phyloP scores from a whole-genome alignment of 2,113 vertebrate genomes.

The Glaucomys volans region DNA sequence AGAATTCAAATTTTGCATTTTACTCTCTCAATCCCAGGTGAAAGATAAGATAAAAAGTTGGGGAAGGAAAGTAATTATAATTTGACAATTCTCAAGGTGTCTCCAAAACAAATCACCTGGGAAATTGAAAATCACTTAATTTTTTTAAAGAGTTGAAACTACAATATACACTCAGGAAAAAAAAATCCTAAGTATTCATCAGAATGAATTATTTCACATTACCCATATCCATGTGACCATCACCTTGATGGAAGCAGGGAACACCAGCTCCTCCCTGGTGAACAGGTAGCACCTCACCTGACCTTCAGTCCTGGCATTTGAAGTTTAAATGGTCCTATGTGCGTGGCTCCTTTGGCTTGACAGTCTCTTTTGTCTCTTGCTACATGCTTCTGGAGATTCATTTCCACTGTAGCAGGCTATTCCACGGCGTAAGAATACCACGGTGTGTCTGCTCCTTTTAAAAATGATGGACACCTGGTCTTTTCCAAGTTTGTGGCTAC shows the following conservation, averaged over 20 bases:
- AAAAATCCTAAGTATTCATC: neutral
- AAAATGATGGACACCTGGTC: neutral
- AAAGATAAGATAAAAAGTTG: neutral
- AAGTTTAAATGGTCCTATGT: neutral
- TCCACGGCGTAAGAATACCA: neutral
- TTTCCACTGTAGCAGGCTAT: neutral
- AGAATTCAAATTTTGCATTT: slow-evolving; percentile 45
- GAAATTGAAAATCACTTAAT: neutral
- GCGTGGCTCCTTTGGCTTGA: neutral
- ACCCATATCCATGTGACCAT: neutral
- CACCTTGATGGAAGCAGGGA: neutral
- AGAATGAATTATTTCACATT: neutral
- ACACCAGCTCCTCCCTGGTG: neutral
- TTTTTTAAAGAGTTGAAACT: neutral
- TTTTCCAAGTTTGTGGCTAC: neutral
- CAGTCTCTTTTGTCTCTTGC: neutral
- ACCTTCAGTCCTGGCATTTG: neutral
- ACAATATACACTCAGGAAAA: neutral
- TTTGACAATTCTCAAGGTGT: neutral
- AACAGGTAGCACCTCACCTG: neutral
- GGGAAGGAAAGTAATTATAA: neutral
- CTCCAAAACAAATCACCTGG: slow-evolving; percentile 7
- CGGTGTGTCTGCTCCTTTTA: neutral
- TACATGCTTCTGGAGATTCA: neutral
- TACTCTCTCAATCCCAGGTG: neutral